Evolutionary conservation across 2,113 vertebrate species (phyloP).

Genomic region (Colossoma macropomum): DNA sequence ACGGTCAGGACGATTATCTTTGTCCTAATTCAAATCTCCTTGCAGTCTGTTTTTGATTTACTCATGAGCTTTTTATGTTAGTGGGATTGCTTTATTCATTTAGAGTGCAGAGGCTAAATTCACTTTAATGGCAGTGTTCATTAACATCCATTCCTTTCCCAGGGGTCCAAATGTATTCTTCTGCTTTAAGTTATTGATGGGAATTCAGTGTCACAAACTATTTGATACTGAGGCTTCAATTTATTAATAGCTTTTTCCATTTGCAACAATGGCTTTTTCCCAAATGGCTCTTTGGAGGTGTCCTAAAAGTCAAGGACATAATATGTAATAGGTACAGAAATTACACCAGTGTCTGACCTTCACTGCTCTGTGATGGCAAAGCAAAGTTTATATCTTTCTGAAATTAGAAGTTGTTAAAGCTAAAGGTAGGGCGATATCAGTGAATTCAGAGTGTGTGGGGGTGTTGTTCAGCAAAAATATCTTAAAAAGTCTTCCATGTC

Average conservation of each 20-base stretch:
- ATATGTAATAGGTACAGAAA: not conserved
- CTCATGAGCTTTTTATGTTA: conserved; percentile 22
- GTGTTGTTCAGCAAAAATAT: not conserved
- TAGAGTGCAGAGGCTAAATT: not conserved
- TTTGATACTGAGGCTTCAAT: conserved; percentile 7
- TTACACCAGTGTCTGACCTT: not conserved
- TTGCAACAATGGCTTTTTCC: conserved; percentile 17
- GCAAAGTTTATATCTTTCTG: not conserved
- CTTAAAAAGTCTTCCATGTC: conserved; percentile 64
- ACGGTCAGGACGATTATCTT: conserved; percentile 1
- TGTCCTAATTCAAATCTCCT: not conserved
- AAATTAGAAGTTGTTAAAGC: not conserved
- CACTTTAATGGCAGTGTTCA: conserved; percentile 31
- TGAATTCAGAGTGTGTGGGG: not conserved
- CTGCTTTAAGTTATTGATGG: not conserved
- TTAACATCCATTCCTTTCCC: conserved; percentile 9
- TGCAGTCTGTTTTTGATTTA: not conserved
- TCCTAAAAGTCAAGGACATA: conserved; percentile 20
- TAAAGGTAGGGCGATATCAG: not conserved
- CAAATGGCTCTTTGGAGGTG: not conserved
- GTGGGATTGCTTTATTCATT: not conserved
- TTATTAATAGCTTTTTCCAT: conserved; percentile 13
- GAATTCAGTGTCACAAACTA: not conserved
- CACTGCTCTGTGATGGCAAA: not conserved
- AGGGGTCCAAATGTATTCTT: conserved; percentile 4